Evolutionary conservation across 2,888 invertebrate genomes (phyloP).

Genomic region (Beris chalybata): DNA sequence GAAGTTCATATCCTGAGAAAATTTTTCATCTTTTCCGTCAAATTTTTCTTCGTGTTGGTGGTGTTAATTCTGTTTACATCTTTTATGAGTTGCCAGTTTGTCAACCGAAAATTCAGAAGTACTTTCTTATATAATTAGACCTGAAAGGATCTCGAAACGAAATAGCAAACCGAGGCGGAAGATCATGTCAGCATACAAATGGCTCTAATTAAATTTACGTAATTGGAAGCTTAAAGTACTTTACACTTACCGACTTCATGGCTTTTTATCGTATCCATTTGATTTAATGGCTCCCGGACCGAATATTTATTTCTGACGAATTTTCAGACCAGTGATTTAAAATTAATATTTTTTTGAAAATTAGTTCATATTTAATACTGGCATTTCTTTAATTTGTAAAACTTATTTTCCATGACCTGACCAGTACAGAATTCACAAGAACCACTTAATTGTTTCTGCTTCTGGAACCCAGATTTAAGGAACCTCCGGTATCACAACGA

Average conservation of each 20-base stretch:
- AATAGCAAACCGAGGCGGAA: constrained; percentile 10
- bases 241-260: constrained; percentile 20
- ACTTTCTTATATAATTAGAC: constrained; percentile 28
- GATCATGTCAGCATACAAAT: constrained; percentile 26
- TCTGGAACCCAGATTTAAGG: no score
- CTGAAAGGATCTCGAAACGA: constrained; percentile 15
- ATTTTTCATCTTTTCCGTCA: constrained; percentile 10
- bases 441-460: no score
- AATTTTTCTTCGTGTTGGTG: constrained; percentile 7
- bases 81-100: constrained; percentile 25
- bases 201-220: constrained; percentile 38
- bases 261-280: not conserved
- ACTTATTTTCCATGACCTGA: no score
- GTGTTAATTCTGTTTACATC: constrained; percentile 34
- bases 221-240: constrained; percentile 37
- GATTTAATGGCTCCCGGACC: no score
- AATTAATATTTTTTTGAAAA: no score
- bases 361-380: no score
- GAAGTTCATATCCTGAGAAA: constrained; percentile 3
- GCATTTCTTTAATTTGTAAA: no score
- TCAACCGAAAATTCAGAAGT: constrained; percentile 20
- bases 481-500: no score
- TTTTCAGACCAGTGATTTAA: no score
- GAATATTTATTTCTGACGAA: no score
- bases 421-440: no score